Evolutionary conservation across 2,888 invertebrate species (phyloP).

Genomic region (Lithosia quadra): DNA sequence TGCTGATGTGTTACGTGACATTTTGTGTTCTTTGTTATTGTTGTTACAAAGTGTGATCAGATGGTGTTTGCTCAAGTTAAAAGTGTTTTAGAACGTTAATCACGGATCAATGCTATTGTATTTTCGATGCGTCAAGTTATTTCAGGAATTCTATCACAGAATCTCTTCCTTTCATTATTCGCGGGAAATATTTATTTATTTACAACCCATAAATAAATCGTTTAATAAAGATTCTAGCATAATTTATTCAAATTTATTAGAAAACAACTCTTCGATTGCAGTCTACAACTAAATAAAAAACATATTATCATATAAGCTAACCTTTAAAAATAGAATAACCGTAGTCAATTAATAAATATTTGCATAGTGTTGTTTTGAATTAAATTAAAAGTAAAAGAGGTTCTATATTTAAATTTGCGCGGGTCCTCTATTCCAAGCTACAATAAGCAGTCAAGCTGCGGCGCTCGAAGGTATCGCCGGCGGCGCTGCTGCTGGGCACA

Average conservation of each 20-base stretch:
- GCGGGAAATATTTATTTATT: neutral
- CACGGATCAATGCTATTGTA: conserved; percentile 63
- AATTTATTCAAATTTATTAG: neutral
- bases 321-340: neutral
- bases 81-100: conserved; percentile 56
- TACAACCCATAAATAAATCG: neutral
- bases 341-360: neutral
- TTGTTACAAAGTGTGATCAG: conserved; percentile 70
- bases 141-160: conserved; percentile 27
- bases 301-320: neutral
- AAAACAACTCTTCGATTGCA: neutral
- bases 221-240: neutral
- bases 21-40: conserved; percentile 36
- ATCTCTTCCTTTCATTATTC: conserved; percentile 20
- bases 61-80: conserved; percentile 66
- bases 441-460: conserved; percentile 75
- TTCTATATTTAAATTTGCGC: conserved; percentile 32
- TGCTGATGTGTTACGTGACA: conserved; percentile 32
- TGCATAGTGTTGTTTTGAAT: neutral
- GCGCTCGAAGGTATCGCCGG: conserved; percentile 83
- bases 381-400: conserved; percentile 11
- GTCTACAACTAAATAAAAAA: neutral
- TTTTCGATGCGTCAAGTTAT: conserved; percentile 56
- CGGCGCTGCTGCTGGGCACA: conserved; percentile 87
- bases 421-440: conserved; percentile 40